Base-by-base conservation (phyloP, 2,113 vertebrate species). In the Suncus etruscus region DNA sequence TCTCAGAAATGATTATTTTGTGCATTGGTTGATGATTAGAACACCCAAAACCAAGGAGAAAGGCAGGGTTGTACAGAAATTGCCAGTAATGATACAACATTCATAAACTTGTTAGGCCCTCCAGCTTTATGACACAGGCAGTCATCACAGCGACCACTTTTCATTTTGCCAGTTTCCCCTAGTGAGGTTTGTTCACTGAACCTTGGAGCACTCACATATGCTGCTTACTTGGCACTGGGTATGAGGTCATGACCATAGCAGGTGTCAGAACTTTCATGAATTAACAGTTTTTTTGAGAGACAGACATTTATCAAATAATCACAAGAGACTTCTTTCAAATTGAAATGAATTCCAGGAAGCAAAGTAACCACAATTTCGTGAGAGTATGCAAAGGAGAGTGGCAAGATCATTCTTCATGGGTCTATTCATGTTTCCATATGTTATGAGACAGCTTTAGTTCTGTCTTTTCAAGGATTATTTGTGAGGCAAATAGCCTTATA, bases 1-100 rank as follows among this genome's bases (percentile, higher is more conserved):
- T 78, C 47, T 95, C 6, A 86, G 91, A 95, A 95, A 97, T 96
- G 25, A 80, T 45, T 95, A 81, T 94, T 97, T 91, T 94, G 39
- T 96, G 63, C 63, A 95, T 82, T 89, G 91, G 81, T 94, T 72
- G 88, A 93, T 92, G 75, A 87, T 87, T 48, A 70, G 69, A 72
- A 87, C 29, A 79, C 11, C 48, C 77, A 50, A 77, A 68, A 87
- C 2, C 22, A 87, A 89, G 61, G 65, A 70, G n/a, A 32, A 75
- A 87, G 70, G 63, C n/a, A 27, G 3, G 78, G 72, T 54, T 79
- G 8, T 83, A 66, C 24, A 94, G 54, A 79, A 27, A 58, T 45
- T 92, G 61, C 77, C 89, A 96, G 20, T 82, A 47, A 90, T 88
- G 89, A 95, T 61, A 61, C 58, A 61, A 61, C 58, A 61, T 61